These are phyloP conservation scores for Sarotherodon lohbergeri DNA, from an alignment of 2,113 vertebrate species.

Conservation along the genomic window DNA sequence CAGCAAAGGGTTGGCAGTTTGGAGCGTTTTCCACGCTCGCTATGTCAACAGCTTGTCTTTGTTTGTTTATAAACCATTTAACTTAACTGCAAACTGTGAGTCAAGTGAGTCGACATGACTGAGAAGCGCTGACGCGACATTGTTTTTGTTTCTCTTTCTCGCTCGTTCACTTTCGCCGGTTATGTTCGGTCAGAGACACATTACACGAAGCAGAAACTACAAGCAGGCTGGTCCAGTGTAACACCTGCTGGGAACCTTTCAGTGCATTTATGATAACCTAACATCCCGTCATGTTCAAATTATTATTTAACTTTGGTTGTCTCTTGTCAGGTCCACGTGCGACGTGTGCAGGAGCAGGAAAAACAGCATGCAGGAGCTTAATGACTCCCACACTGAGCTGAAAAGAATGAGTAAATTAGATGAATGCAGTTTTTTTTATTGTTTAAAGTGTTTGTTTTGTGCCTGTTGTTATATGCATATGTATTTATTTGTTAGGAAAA, in stretches of 20 bases:
- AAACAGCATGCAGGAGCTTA: not conserved
- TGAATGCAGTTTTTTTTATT: not conserved
- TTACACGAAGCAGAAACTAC: not conserved
- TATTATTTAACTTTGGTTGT: not conserved
- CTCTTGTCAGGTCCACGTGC: not conserved
- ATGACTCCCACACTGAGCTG: not conserved
- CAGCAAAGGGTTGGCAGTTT: not conserved
- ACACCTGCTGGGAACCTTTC: not conserved
- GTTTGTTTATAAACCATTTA: not conserved
- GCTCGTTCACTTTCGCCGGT: not conserved
- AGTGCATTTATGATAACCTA: not conserved
- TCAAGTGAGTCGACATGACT: not conserved
- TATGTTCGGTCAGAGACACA: not conserved
- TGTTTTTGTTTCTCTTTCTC: not conserved
- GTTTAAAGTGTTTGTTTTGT: not conserved
- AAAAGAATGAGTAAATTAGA: not conserved
- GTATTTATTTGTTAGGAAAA: not conserved
- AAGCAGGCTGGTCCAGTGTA: not conserved
- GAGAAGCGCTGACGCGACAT: not conserved
- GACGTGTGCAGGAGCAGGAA: not conserved
- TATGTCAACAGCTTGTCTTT: not conserved
- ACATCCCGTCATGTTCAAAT: not conserved
- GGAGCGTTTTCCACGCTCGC: not conserved
- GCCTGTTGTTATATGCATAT: not conserved
- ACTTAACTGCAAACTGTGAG: not conserved